Evolutionary conservation across 1,140 invertebrate genomes (phyloP), one percentile per base, ranked within the genome.

Genomic region (Idris sp.): DNA sequence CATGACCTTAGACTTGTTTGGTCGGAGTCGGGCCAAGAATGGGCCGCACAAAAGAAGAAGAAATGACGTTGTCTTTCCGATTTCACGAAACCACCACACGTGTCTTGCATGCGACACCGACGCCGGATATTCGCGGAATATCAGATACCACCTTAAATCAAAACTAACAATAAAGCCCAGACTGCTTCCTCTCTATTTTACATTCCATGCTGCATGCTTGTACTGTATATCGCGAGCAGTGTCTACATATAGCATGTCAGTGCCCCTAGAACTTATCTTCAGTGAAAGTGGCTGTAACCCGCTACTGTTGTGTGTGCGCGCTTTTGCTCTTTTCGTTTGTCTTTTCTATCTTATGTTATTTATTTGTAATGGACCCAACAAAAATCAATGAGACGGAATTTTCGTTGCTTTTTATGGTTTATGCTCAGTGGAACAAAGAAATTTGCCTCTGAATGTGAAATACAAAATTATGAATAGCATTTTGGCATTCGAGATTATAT

Each of bases 151-250:
- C 43, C 65, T 69, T 75, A 75, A 75, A 75, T 75, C 73, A 75
- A 75, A 75, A 75, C 73, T 46, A 69, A 69, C 73, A 75, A 75
- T 75, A 69, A 69, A 69, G 64, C n/a, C 58, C 51, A 62, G 49
- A 75, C 51, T 53, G 64, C 49, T 68, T 74, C 43, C 59, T 62
- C 48, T 44, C 41, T 68, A 67, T 62, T 74, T 68, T 58, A 48
- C 38, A 69, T 69, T 75, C 64, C 38, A 33, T 22, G 59, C 64
- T 54, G 65, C 58, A 62, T 56, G 58, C 64, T 51, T 65, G 40
- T 53, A 46, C 43, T n/a, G 41, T 48, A 56, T 56, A 62, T 58
- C 58, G 72, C 33, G 10, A 53, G n/a, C n/a, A 30, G 18, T 11
- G 40, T 40, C 56, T 61, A 61, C 33, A 35, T 54, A 44, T 44